Conservation (phyloP, 2,888 invertebrate species). For the Eupithecia subumbrata region DNA sequence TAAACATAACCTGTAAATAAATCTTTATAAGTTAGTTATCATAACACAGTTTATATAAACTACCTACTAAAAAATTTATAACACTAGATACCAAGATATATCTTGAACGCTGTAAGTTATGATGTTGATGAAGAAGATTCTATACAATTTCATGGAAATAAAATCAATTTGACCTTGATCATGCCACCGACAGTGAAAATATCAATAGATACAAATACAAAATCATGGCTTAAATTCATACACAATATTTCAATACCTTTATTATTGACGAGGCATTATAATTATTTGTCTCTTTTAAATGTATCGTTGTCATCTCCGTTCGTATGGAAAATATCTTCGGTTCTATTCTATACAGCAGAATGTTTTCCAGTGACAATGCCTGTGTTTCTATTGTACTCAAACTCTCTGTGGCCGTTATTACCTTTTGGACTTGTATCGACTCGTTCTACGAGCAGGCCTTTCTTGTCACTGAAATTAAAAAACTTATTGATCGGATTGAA, state of each 20-base stretch:
- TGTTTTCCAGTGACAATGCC: conserved; percentile 79
- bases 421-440: conserved; percentile 53
- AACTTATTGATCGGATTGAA: neutral
- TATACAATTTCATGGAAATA: neutral
- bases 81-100: neutral
- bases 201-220: neutral
- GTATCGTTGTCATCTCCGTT: neutral
- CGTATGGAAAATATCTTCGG: neutral
- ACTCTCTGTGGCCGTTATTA: conserved; percentile 72
- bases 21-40: neutral
- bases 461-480: conserved; percentile 70
- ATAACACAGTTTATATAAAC: neutral
- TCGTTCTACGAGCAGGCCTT: conserved; percentile 68
- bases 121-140: neutral
- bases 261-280: neutral
- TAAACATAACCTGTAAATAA: neutral
- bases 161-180: neutral
- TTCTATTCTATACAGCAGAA: conserved; percentile 66
- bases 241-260: neutral
- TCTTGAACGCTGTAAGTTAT: neutral
- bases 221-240: neutral
- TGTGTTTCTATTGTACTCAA: conserved; percentile 75
- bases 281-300: neutral
- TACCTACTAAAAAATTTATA: neutral
- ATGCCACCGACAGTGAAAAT: neutral